Evolutionary conservation across 2,113 vertebrate genomes (phyloP).

Genomic region (Plecotus auritus): DNA sequence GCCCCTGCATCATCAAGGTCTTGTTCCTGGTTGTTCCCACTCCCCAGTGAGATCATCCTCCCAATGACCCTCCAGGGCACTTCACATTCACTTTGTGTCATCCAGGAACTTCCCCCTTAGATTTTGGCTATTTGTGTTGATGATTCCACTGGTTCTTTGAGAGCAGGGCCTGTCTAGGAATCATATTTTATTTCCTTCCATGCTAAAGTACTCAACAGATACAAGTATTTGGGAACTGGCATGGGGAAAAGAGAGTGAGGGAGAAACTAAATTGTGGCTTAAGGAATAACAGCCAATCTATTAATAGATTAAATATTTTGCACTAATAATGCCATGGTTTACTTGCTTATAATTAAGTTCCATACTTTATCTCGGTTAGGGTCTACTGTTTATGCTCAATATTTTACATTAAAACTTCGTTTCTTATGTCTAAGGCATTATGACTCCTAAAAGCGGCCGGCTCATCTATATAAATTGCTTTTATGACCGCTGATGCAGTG

Average conservation of each 20-base stretch:
- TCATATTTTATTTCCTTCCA: background rate
- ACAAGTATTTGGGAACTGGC: background rate
- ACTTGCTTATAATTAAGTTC: conserved; percentile 29
- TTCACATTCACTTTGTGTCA: background rate
- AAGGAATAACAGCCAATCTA: background rate
- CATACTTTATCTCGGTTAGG: background rate
- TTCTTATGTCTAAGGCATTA: background rate
- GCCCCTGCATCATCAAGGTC: background rate
- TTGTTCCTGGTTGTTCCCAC: background rate
- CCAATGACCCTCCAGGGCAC: background rate
- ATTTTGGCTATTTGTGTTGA: background rate
- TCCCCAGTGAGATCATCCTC: background rate
- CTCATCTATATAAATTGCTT: conserved; percentile 22
- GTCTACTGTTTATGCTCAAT: background rate
- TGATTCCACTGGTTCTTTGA: background rate
- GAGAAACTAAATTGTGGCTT: background rate
- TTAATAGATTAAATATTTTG: background rate
- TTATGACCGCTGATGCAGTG: background rate
- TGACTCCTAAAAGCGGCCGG: background rate
- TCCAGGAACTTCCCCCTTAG: background rate
- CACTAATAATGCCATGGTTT: background rate
- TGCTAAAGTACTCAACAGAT: background rate
- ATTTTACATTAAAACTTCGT: conserved; percentile 1
- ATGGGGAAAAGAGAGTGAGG: background rate
- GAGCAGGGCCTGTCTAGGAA: background rate